Evolutionary conservation across 2,797 vertebrate species (phyloP), one percentile per base, ranked within the genome.

Genomic region (Craterocephalus amniculus): DNA sequence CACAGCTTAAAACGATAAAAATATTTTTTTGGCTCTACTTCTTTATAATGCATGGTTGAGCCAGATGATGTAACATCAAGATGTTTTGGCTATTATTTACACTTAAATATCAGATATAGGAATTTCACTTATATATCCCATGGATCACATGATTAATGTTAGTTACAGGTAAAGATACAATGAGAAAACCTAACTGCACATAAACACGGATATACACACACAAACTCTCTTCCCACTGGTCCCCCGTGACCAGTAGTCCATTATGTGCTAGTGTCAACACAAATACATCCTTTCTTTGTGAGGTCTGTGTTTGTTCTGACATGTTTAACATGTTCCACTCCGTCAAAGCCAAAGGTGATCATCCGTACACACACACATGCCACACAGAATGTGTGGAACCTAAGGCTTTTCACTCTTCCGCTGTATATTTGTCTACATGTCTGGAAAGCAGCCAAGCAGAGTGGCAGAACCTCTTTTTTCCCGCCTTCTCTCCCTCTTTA

Each of bases 351-450:
- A 55, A 67, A 59, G 55, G 58, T 16, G 34, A 63, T 67, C 57
- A 22, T 68, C 43, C 45, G 11, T 34, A 58, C 63, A 32, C 58
- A 59, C 54, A 51, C 35, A 56, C 48, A 69, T 29, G 29, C 67
- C 56, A 69, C 58, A 69, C 34, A 24, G 31, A 29, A 12, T 60
- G 57, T 58, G 62, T 27, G n/a, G 27, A 49, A 72, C 67, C 38
- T 20, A n/a, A 3, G 45, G 24, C 20, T 27, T 32, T 32, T 70
- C 51, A 6, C 60, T 22, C 62, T 72, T 76, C 77, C 54, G 64
- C 70, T 79, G 80, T 86, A 83, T 88, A 75, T 88, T 86, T 85
- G 71, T 69, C 73, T 75, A 61, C 72, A 79, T 43, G 79, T 89
- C 81, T 86, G 72, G 26, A 16, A 79, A 59, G 76, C 76, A 67